Evolutionary conservation across 30 jellyfish, hydroid and myxozoan species (phyloP), one percentile per base, ranked within the genome.

Genomic region (Turritopsis rubra): DNA sequence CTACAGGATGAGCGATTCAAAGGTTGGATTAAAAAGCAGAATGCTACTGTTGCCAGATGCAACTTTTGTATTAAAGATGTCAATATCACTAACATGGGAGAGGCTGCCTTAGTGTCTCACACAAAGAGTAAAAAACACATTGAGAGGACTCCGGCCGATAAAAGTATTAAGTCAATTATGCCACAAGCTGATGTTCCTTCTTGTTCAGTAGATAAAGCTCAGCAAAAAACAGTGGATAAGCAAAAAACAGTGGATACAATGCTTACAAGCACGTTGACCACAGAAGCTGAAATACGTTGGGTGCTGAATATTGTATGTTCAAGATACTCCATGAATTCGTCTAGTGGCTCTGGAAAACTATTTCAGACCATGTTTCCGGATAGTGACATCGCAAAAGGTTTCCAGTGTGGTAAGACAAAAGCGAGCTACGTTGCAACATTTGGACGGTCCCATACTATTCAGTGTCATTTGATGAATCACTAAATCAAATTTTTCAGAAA

Each of bases 211-310:
- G 22, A 16, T 7, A 0, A 16, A 0, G 22, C 9, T 16, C 30
- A 16, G 17, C 30, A n/a, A 27, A 68, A 9, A n/a, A 27, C 16
- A 8, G 21, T 0, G 8, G 77, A 9, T 7, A 68, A 68, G 21
- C 77, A 68, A 29, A 29, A 23, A 23, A 29, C 85, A 29, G 23
- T 79, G 8, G 85, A 79, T 23, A 79, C 21, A 18, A 23, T 79
- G 85, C 41, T 79, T 21, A 29, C 30, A 0, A 79, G 30, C 18
- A 28, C 0, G 17, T 27, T 81, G 27, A 29, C 85, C 22, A 22
- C 1, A 17, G 0, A 79, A 29, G 85, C 85, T 5, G 79, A 79
- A 29, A 79, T 79, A 7, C 85, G 79, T 29, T 79, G 85, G 85
- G 79, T 79, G 16, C 85, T 79, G 16, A 79, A 79, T 28, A 23